Evolutionary conservation across 2,888 invertebrate species (phyloP), one percentile per base, ranked within the genome.

Genomic region (Pocota personata): DNA sequence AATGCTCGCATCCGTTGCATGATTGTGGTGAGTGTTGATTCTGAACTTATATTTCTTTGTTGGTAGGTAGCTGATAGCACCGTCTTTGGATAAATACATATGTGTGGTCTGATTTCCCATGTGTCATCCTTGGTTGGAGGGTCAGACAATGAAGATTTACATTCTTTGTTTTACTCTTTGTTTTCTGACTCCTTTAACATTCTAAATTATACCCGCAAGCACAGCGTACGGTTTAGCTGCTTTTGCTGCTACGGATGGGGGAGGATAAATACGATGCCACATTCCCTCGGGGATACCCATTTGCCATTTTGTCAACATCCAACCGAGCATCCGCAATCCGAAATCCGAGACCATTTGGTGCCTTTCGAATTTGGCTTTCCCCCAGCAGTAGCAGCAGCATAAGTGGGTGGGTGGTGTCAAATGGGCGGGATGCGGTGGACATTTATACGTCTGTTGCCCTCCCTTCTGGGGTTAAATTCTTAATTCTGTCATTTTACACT

Each of bases 1-100:
- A 94, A 94, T 8, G 93, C 94, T 5, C 90, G 90, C 52, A 92
- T 95, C 55, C 94, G 93, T 89, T 93, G 93, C 67, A 93, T 94
- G 78, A 92, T 94, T 55, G 94, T 95, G 92, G 93, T 93, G 90
- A 88, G 91, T 88, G 66, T 78, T 67, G 58, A 69, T 79, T 69
- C 32, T 32, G 48, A 66, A 67, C 40, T 52, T 62, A 52, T 62
- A 52, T 40, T 6, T 55, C 52, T 43, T 55, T 46, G 10, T 67
- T 52, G 8, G 30, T 52, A 32, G 52, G 5, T 67, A 12, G 24
- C 8, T 37, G 37, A 52, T 19, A 3, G 10, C 35, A 37, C n/a
- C n/a, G n/a, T 86, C 57, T 50, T 46, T 50, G 37, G 55, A 30
- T n/a, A n/a, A n/a, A n/a, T 35, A 40, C 40, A 8, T n/a, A 10